Percentiles rank a stretch among this genome's conserved stretches.
Evolutionary conservation across 2,888 invertebrate species (phyloP).

Genomic region (Mycalesis mineus): DNA sequence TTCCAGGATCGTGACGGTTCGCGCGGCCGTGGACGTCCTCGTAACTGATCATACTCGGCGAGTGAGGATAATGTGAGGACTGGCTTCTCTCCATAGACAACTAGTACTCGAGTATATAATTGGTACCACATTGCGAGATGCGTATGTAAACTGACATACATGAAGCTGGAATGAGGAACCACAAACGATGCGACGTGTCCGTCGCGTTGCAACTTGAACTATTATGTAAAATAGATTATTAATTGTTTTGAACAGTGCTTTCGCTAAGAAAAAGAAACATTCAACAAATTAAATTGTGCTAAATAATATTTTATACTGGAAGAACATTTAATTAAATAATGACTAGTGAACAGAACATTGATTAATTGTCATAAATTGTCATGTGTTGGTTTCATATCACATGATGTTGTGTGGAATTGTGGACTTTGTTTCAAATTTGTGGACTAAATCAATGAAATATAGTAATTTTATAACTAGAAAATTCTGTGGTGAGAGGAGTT

Average conservation of each 20-base stretch:
- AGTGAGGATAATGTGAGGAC: constrained; percentile 63
- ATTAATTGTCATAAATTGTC: constrained; percentile 56
- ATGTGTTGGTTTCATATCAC: constrained; percentile 49
- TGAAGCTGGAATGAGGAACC: constrained; percentile 47
- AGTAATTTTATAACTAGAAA: constrained; percentile 75
- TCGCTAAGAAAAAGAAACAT: constrained; percentile 61
- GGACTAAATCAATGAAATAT: constrained; percentile 72
- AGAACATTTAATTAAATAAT: constrained; percentile 69
- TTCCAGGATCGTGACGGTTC: constrained; percentile 69
- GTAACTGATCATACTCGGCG: constrained; percentile 59
- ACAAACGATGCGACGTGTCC: constrained; percentile 48
- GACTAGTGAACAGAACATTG: constrained; percentile 75
- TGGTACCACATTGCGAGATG: constrained; percentile 65
- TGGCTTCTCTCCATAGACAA: constrained; percentile 77
- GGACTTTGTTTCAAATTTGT: constrained; percentile 77
- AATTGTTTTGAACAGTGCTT: constrained; percentile 76
- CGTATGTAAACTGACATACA: constrained; percentile 49
- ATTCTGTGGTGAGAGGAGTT: constrained; percentile 77
- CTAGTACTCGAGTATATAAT: constrained; percentile 68
- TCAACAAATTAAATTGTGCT: constrained; percentile 76
- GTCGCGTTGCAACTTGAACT: constrained; percentile 67
- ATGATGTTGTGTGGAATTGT: constrained; percentile 65
- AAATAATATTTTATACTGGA: constrained; percentile 74
- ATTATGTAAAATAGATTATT: constrained; percentile 68
- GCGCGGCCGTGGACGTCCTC: constrained; percentile 69